Evolutionary conservation across 1,140 invertebrate species (phyloP).

Genomic region (Limonius californicus): DNA sequence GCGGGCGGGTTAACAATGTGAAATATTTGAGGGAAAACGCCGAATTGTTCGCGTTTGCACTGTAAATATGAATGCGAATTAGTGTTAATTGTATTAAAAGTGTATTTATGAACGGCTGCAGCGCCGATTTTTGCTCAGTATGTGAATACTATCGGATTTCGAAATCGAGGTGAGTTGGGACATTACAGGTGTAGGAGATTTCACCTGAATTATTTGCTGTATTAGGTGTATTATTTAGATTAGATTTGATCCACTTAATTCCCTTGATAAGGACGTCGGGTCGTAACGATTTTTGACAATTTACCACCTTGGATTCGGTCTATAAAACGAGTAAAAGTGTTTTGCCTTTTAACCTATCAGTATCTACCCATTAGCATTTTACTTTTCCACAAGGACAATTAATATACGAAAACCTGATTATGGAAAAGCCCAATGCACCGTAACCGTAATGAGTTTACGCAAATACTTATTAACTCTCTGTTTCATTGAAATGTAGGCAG

Average conservation of each 20-base stretch:
- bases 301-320: too few species aligned
- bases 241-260: too few species aligned
- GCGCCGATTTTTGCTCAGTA: neutral
- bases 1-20: neutral
- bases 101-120: neutral
- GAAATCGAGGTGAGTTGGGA: slow-evolving; percentile 1
- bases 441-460: too few species aligned
- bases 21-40: neutral
- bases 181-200: neutral
- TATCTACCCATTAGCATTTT: neutral
- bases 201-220: neutral
- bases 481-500: too few species aligned
- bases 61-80: neutral
- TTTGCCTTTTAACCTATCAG: too few species aligned
- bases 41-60: neutral
- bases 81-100: neutral
- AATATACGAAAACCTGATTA: too few species aligned
- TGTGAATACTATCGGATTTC: neutral
- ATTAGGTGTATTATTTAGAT: too few species aligned
- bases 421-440: too few species aligned
- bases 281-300: too few species aligned
- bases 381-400: neutral
- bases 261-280: too few species aligned
- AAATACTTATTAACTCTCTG: too few species aligned
- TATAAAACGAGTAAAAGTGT: too few species aligned